Base-by-base conservation (phyloP, 2,888 invertebrate species). In the Cephus nigrinus region DNA sequence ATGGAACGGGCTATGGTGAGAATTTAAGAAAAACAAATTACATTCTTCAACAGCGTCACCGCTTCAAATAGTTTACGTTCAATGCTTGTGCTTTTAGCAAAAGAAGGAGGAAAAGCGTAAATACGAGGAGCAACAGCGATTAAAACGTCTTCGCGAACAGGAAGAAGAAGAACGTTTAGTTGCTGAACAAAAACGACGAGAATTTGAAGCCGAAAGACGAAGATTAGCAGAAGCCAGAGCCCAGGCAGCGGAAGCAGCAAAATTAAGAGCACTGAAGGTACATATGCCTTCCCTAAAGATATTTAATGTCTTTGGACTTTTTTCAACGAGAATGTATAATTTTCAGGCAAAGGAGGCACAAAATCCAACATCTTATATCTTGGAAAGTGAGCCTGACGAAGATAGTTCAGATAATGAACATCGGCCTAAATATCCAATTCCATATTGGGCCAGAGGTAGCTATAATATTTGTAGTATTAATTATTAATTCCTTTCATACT, bases 201-300 rank as follows among this genome's bases (percentile, higher is more conserved):
- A 91, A 80, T 87, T 89, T 77, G 87, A 93, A 92, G 68, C 92
- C 71, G 90, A 91, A 75, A 87, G 84, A 79, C 87, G 90, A 35
- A 88, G 84, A 76, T 84, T 86, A 76, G 84, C 83, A 9, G 89
- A 90, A 82, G 78, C 81, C 23, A 85, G 89, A 85, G 84, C 86
- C 80, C 84, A 93, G 55, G 55, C 55, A 23, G 55, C 55, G 55
- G 78, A 92, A 91, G 35, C 92, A 74, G 31, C 40, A 15, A 73
- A 71, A n/a, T 11, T 55, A 31, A 74, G n/a, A 4, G n/a, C 31
- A 32, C 75, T 77, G 4, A 83, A 83, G 80, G 82, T 82, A 72
- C 34, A 55, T 69, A 77, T 69, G 30, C 5, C n/a, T n/a, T 35
- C 31, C 15, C 12, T 74, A 74, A 1, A n/a, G 55, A 12, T 76